Conservation (phyloP, 2,113 vertebrate species). For the Rhodinocichla rosea region DNA sequence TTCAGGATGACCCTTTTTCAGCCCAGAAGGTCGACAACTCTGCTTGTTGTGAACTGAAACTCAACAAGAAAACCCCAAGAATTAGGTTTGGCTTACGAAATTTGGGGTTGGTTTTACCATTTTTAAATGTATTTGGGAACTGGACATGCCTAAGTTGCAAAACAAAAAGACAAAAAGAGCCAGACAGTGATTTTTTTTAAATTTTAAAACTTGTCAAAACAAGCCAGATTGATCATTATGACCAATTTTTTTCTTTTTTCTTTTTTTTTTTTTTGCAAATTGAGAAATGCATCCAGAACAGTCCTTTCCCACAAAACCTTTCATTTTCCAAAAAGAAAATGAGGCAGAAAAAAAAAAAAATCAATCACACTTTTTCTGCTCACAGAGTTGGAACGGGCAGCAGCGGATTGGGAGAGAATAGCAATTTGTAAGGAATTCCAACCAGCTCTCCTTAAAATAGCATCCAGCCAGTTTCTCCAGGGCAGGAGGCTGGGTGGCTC, state of each 20-base stretch:
- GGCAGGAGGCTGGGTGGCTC: background rate
- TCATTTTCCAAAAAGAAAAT: background rate
- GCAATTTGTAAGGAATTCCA: conserved; percentile 57
- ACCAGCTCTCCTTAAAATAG: conserved; percentile 44
- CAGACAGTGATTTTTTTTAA: background rate
- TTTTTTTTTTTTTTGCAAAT: background rate
- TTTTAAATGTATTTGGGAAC: conserved; percentile 19
- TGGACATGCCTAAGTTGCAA: background rate
- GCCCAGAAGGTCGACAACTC: background rate
- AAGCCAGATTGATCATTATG: conserved; percentile 31
- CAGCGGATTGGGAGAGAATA: background rate
- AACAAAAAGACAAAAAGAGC: conserved; percentile 36
- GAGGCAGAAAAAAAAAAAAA: background rate
- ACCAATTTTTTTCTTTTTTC: background rate
- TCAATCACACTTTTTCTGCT: conserved; percentile 30
- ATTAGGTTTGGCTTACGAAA: conserved; percentile 11
- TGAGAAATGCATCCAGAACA: background rate
- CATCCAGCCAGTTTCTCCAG: conserved; percentile 16
- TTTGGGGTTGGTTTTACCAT: conserved; percentile 42
- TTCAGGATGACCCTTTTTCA: background rate
- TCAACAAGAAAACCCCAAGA: background rate
- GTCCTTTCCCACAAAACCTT: conserved; percentile 13
- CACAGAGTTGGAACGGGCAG: background rate
- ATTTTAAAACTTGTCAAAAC: conserved; percentile 30
- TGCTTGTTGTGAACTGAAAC: background rate